A percentile compares a stretch with the other conserved stretches of the same genome.
Conservation (phyloP, 2,888 invertebrate species). For the Empis stercorea region DNA sequence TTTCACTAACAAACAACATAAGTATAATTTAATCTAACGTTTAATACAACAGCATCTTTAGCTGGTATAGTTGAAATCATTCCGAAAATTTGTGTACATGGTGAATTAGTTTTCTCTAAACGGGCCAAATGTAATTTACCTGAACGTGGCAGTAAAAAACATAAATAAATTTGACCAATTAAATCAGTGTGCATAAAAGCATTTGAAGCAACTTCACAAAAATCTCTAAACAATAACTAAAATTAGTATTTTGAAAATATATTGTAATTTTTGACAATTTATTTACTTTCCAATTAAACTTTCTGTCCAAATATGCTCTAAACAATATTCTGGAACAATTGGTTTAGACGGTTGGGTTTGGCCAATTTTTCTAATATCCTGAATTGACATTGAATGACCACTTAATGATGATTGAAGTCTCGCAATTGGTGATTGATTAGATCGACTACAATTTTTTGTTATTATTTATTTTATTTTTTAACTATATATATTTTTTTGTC, state of each 20-base stretch:
- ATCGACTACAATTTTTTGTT: constrained; percentile 21
- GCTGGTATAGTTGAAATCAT: constrained; percentile 58
- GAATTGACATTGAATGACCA: constrained; percentile 28
- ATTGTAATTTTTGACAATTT: constrained; percentile 1
- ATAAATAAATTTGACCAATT: constrained; percentile 71
- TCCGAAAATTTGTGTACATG: constrained; percentile 62
- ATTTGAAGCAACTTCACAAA: constrained; percentile 50
- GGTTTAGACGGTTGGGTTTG: constrained; percentile 49
- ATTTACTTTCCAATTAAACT: constrained; percentile 40
- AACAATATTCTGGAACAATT: constrained; percentile 70
- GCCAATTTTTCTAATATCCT: constrained; percentile 37
- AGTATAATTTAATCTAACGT: constrained; percentile 40
- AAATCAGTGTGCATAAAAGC: constrained; percentile 78
- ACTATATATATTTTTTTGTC: constrained; percentile 4
- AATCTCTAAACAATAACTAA: constrained; percentile 32
- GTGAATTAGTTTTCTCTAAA: constrained; percentile 45
- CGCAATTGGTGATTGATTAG: constrained; percentile 28
- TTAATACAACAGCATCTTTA: constrained; percentile 70
- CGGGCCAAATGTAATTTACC: constrained; percentile 39
- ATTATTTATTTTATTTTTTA: not conserved
- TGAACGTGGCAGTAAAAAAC: constrained; percentile 51
- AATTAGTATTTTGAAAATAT: not conserved
- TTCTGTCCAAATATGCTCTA: constrained; percentile 87
- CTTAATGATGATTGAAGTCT: constrained; percentile 30
- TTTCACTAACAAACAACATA: too few species aligned